Base-by-base conservation (phyloP, 2,113 vertebrate species). In the Trichomycterus rosablanca region DNA sequence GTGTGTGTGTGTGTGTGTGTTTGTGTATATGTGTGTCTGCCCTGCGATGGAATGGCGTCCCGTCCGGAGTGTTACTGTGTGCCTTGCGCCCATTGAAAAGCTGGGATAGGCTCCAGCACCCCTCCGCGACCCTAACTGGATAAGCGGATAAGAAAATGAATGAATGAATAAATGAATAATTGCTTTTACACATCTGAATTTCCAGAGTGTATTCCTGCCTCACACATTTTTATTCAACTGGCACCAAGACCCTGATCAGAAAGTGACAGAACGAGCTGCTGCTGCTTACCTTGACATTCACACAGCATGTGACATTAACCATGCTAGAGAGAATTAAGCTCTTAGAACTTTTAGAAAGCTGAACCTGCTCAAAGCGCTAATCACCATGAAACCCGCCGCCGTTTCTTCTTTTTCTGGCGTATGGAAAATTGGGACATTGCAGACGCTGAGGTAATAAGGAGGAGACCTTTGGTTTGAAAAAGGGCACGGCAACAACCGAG, bases 221-320 rank as follows among this genome's bases (percentile, higher is more conserved):
- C n/a, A n/a, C n/a, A n/a, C n/a, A n/a, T n/a, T n/a, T n/a, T n/a
- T n/a, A n/a, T n/a, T n/a, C n/a, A n/a, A n/a, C n/a, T n/a, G n/a
- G n/a, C n/a, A n/a, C n/a, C n/a, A 18, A 18, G 12, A 9, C n/a
- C 37, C n/a, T 40, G 37, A 40, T n/a, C 11, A 40, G 37, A 18
- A 59, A 42, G 57, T 14, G 30, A 28, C 11, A 28, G 8, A 28
- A 42, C 19, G 34, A 19, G 55, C 28, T 51, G 37, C 56, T 42
- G 32, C 58, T 49, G 50, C 54, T 68, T 61, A 68, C 66, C 43
- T 46, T 70, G 68, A 70, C 68, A 70, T 70, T 65, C 68, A 60
- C 68, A 59, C 56, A 26, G 61, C 37, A 20, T 34, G 32, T 70
- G 68, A 70, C 62, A 61, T 71, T 71, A 71, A 58, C 63, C 63